Evolutionary conservation across 2,797 vertebrate species (phyloP).

Genomic region (Gallinago stenura): DNA sequence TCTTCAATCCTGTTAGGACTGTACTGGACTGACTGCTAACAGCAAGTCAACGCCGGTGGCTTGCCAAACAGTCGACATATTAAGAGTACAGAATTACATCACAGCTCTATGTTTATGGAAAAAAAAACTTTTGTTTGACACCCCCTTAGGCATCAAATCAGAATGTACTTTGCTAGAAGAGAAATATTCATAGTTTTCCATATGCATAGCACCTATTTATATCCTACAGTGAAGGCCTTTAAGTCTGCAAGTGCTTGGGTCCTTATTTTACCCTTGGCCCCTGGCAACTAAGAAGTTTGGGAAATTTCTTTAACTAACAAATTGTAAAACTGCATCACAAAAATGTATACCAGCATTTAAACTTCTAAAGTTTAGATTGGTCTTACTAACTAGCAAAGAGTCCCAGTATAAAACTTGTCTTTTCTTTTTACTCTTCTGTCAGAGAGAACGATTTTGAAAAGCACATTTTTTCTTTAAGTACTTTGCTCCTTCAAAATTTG

Average conservation of each 20-base stretch:
- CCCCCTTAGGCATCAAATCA: slow-evolving; percentile 31
- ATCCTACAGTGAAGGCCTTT: background rate
- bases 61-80: slow-evolving; percentile 9
- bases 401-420: background rate
- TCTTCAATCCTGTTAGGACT: background rate
- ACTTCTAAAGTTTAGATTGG: background rate
- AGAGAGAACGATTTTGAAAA: background rate
- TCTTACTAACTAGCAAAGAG: background rate
- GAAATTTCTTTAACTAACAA: background rate
- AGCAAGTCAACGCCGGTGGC: background rate
- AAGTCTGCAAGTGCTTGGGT: background rate
- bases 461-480: background rate
- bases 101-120: slow-evolving; percentile 44
- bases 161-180: background rate
- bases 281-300: background rate
- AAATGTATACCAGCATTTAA: background rate
- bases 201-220: slow-evolving; percentile 40
- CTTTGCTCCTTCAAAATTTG: background rate
- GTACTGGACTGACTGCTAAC: background rate
- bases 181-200: slow-evolving; percentile 11
- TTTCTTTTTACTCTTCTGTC: background rate
- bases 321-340: background rate
- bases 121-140: slow-evolving; percentile 52
- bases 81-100: background rate
- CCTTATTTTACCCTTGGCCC: slow-evolving; percentile 4